Conservation (phyloP, 2,113 vertebrate species). For the Sminthopsis crassicaudata region DNA sequence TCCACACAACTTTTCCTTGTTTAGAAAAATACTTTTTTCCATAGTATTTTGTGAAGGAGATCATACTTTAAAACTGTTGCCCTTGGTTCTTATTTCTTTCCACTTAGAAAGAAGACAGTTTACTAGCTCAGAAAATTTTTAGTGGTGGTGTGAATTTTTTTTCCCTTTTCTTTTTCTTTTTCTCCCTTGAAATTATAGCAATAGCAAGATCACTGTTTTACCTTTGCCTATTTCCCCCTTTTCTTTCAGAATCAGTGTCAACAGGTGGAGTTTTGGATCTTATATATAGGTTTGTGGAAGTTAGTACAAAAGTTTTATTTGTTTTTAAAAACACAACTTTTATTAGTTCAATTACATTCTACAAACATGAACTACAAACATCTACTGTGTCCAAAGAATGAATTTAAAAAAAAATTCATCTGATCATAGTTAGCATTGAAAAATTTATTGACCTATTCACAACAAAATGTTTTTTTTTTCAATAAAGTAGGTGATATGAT, state of each 20-base stretch:
- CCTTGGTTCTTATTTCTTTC: neutral
- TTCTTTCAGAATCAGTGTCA: neutral
- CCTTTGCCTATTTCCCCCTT: neutral
- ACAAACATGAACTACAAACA: neutral
- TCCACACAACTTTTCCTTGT: neutral
- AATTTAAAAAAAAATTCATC: neutral
- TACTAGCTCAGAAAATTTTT: neutral
- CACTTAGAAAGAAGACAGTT: neutral
- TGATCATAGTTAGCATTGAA: neutral
- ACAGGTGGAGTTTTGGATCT: neutral
- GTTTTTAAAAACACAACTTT: neutral
- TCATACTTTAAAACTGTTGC: neutral
- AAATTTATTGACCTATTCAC: neutral
- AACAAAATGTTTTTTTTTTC: conserved; percentile 3
- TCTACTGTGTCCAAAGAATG: neutral
- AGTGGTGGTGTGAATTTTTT: neutral
- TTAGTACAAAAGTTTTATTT: neutral
- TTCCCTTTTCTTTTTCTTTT: neutral
- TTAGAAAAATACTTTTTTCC: neutral
- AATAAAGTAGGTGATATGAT: conserved; percentile 8
- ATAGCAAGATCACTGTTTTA: neutral
- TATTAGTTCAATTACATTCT: neutral
- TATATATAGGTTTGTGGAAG: neutral
- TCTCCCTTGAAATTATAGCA: neutral
- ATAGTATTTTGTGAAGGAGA: neutral